Base-by-base conservation (phyloP, 2,113 vertebrate species). In the Prionailurus bengalensis region DNA sequence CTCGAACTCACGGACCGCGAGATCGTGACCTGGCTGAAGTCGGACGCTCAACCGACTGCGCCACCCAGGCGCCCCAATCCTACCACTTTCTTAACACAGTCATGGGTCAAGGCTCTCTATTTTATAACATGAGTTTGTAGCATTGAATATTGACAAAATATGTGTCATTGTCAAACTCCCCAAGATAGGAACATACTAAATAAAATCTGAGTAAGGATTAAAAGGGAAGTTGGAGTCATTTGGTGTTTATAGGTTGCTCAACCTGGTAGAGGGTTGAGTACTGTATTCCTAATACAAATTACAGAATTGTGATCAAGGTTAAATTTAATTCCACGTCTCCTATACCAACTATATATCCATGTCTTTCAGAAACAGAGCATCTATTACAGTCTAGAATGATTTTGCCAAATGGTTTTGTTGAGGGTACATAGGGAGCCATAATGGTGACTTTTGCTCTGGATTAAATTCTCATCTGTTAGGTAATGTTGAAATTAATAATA, bases 381-480 rank as follows among this genome's bases (percentile, higher is more conserved):
- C 15, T 76, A 42, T 4, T 81, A 31, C 3, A 78, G 4, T 36
- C 39, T 92, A 71, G 31, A 73, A 83, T 31, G 27, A 45, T 93
- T 94, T 84, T 45, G 51, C 5, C 55, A n/a, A 95, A 74, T 11
- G 5, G 3, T 19, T 82, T 70, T 79, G 1, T 65, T 89, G 42
- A 63, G 31, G 55, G 4, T 89, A 27, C 82, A 0, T 14, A 71
- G 17, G 29, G 94, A 97, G 36, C 39, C n/a, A 17, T 78, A 53
- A 96, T 76, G 29, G 33, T 87, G 25, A n/a, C 14, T 87, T 79
- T 89, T 96, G 66, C n/a, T 79, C 29, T 96, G 66, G 36, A 87
- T 81, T 95, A 87, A 88, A 90, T 91, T 93, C 53, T 88, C 14
- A 88, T 70, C 58, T 89, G 48, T 96, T 95, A 95, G 21, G 93